Evolutionary conservation across 2,888 invertebrate species (phyloP), one percentile per base, ranked within the genome.

Genomic region (Chironomus tentans): DNA sequence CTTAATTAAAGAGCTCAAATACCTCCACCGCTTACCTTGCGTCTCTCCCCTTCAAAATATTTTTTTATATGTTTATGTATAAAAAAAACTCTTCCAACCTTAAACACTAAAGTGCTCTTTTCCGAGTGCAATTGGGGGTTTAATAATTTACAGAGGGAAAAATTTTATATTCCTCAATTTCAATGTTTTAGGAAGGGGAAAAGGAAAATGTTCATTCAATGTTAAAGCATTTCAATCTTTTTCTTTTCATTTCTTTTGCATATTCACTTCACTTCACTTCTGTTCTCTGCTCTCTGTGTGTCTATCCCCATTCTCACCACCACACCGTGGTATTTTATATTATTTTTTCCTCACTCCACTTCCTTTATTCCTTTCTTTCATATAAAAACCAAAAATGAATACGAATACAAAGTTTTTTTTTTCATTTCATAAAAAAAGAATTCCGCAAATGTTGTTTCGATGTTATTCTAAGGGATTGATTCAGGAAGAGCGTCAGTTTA

Each of bases 371-470:
- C 21, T 21, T 65, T 65, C 13, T 22, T 47, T 15, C 15, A 56
- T n/a, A 56, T n/a, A 38, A 38, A 38, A 38, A 38, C 38, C 4
- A 18, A 56, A 56, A 24, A 56, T 22, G 61, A 47, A 73, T 62
- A 62, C 56, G n/a, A 28, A 38, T 13, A 68, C 5, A 68, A 72
- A 72, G 18, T 28, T n/a, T n/a, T n/a, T n/a, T n/a, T n/a, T n/a
- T n/a, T n/a, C n/a, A n/a, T 72, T 72, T 72, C 61, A 62, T 72
- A 72, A 18, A 62, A 72, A 70, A 28, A 46, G 38, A 71, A 68
- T 38, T 62, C 62, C 72, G 46, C 72, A 73, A 73, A 74, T 74
- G 74, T 74, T 74, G 47, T 74, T 74, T 74, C 74, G 47, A 74
- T 74, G 74, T 74, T 65, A 68, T 74, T 74, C 74, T 68, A 28